Conservation (phyloP, 2,113 vertebrate species). For the Calypte anna region DNA sequence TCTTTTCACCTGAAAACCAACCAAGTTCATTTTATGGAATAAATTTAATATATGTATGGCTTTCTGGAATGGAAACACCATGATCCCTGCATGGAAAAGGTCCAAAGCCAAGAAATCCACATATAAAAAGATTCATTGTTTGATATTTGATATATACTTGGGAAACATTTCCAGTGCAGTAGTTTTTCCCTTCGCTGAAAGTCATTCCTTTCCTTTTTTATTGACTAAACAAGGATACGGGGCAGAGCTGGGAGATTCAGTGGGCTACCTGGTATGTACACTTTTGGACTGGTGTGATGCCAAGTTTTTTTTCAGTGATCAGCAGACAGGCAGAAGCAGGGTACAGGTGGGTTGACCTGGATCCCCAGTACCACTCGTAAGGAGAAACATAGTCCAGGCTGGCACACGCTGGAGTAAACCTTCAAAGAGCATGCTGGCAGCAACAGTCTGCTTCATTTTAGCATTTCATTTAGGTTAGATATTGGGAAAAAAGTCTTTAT, state of each 20-base stretch:
- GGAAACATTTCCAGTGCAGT: neutral
- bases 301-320: neutral
- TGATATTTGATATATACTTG: neutral
- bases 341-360: neutral
- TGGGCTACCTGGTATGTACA: accelerated
- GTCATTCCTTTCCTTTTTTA: neutral
- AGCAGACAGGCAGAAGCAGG: neutral
- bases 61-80: neutral
- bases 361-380: accelerated
- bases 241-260: neutral
- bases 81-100: neutral
- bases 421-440: neutral
- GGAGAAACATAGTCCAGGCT: neutral
- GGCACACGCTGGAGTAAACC: neutral
- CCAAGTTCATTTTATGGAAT: neutral
- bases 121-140: neutral
- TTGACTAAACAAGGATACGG: neutral
- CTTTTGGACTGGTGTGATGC: neutral
- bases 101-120: neutral
- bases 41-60: neutral
- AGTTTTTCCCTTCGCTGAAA: neutral
- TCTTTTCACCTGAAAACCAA: neutral
- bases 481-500: too few relatives aligned
- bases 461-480: too few relatives aligned
- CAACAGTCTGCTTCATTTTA: too few relatives aligned